Percentiles rank a stretch among this genome's conserved stretches.
These are phyloP conservation scores for Zaprionus kolodkinae DNA, from an alignment of 1,140 invertebrate species.

Conservation along the genomic window DNA sequence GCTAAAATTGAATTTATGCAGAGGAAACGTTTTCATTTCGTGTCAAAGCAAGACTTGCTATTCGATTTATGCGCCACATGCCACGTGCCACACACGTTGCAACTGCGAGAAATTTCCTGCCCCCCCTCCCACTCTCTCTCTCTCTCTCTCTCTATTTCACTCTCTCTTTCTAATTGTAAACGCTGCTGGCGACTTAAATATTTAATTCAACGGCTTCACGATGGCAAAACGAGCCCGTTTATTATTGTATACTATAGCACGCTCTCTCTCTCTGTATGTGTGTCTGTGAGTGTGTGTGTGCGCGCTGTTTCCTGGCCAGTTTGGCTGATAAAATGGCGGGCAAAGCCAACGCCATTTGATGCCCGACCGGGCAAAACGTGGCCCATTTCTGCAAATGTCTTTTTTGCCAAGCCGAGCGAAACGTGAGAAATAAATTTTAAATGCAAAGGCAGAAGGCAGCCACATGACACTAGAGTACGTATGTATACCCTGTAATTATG, in stretches of 20 bases:
- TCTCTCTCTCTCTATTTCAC: neutral
- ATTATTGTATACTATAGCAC: conserved; percentile 10
- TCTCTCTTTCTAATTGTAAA: conserved; percentile 52
- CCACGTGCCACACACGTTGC: conserved; percentile 28
- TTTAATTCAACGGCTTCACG: conserved; percentile 48
- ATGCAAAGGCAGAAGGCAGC: conserved; percentile 39
- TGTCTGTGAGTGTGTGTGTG: neutral
- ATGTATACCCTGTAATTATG: conserved; percentile 3
- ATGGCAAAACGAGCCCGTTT: conserved; percentile 14
- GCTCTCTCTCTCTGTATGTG: neutral
- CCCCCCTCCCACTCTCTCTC: neutral
- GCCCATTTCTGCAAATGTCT: conserved; percentile 57
- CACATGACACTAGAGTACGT: conserved; percentile 18
- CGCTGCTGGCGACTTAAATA: conserved; percentile 44
- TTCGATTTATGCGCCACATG: conserved; percentile 37
- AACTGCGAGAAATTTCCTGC: conserved; percentile 9
- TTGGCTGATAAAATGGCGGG: conserved; percentile 33
- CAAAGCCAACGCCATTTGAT: conserved; percentile 62
- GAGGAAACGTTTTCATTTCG: conserved; percentile 45
- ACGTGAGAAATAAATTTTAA: conserved; percentile 71
- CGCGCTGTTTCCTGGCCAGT: conserved; percentile 13
- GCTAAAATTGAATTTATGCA: conserved; percentile 62
- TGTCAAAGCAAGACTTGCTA: conserved; percentile 28
- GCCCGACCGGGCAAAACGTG: conserved; percentile 54
- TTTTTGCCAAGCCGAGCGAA: conserved; percentile 49